phyloP scores from a whole-genome alignment of 30 jellyfish, hydroid and myxozoan genomes.

The Chironex yamaguchii region DNA sequence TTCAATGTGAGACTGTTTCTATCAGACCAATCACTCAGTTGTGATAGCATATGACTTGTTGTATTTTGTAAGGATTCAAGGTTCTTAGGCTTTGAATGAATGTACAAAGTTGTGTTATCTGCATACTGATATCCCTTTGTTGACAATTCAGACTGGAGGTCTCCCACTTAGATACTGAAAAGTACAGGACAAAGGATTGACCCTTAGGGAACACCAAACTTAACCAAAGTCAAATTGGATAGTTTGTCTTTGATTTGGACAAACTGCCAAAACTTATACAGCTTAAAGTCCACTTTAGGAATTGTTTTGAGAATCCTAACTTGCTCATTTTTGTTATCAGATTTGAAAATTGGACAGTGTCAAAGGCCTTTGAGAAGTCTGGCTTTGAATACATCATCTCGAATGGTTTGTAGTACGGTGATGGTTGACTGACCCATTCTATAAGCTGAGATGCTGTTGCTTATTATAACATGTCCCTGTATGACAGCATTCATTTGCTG shows the following conservation, averaged over 20 bases:
- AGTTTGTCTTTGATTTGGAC: constrained; percentile 55
- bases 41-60: constrained; percentile 38
- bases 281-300: too few relatives aligned
- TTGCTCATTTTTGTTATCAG: constrained; percentile 24
- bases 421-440: too few relatives aligned
- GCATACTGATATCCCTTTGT: constrained; percentile 54
- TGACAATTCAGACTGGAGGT: constrained; percentile 43
- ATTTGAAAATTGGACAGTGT: constrained; percentile 5
- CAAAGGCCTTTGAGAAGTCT: constrained; percentile 63
- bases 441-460: too few relatives aligned
- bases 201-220: constrained; percentile 76
- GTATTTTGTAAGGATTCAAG: constrained; percentile 13
- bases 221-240: constrained; percentile 23
- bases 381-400: too few relatives aligned
- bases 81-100: constrained; percentile 55
- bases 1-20: constrained; percentile 59
- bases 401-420: too few relatives aligned
- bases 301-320: too few relatives aligned
- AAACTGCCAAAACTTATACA: too few relatives aligned
- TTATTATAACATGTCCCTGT: too few relatives aligned
- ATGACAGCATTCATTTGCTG: constrained; percentile 7
- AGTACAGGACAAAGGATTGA: constrained; percentile 68
- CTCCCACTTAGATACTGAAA: constrained; percentile 57
- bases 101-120: constrained; percentile 58
- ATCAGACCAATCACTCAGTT: constrained; percentile 50